These are phyloP conservation scores for Drosophila rufa DNA, from an alignment of 1,140 invertebrate genomes.

Conservation along the genomic window DNA sequence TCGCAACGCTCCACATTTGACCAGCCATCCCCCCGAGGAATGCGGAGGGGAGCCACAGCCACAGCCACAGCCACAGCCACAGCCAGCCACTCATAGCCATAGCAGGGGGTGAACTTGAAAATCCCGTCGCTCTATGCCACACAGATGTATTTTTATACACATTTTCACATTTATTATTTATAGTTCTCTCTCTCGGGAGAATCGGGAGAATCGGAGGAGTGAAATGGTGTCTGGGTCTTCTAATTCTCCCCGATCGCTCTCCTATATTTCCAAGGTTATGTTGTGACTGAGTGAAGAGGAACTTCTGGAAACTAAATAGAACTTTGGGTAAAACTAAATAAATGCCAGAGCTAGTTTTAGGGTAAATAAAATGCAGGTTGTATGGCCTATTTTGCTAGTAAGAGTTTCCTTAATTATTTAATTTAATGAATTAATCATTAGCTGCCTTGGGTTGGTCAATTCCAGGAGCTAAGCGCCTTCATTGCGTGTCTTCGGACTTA, in stretches of 20 bases:
- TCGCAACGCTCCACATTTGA: slow-evolving; percentile 40
- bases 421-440: neutral
- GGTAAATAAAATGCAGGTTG: no score
- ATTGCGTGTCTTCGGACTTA: slow-evolving; percentile 16
- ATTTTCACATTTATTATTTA: slow-evolving; percentile 50
- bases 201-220: no score
- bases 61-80: no score
- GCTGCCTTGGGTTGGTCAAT: neutral
- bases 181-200: neutral
- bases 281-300: neutral
- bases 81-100: slow-evolving; percentile 46
- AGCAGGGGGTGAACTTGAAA: slow-evolving; percentile 82
- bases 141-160: slow-evolving; percentile 58
- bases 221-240: slow-evolving; percentile 1
- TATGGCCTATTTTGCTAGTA: no score
- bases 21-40: slow-evolving; percentile 37
- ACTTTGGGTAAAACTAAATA: no score
- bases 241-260: neutral
- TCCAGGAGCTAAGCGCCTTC: slow-evolving; percentile 15
- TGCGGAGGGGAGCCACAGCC: neutral
- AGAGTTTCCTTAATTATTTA: neutral
- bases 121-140: slow-evolving; percentile 47
- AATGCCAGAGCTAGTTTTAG: no score
- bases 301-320: no score
- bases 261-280: slow-evolving; percentile 10